Conservation (phyloP, 2,113 vertebrate genomes). For the Argyrosomus japonicus region DNA sequence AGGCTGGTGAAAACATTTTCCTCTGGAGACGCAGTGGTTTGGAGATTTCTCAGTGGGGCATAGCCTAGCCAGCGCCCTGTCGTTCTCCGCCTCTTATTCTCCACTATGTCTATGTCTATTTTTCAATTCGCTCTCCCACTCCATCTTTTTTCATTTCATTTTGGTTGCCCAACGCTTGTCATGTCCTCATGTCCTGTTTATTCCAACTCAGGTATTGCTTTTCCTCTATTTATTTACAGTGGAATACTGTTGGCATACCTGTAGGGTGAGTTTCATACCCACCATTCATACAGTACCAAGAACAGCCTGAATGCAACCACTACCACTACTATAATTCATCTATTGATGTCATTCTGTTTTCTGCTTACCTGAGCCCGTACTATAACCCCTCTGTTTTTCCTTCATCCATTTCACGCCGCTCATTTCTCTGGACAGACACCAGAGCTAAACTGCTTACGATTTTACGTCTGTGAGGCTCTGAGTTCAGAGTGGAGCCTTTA, state of each 20-base stretch:
- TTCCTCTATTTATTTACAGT: slow-evolving; percentile 7
- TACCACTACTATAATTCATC: background rate
- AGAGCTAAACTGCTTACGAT: slow-evolving; percentile 35
- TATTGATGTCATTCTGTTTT: background rate
- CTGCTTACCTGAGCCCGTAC: background rate
- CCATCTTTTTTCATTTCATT: slow-evolving; percentile 33
- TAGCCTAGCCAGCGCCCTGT: slow-evolving; percentile 46
- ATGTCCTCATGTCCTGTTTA: slow-evolving; percentile 14
- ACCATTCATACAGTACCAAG: slow-evolving; percentile 3
- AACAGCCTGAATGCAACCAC: background rate
- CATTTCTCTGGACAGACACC: slow-evolving; percentile 27
- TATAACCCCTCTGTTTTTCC: slow-evolving; percentile 27
- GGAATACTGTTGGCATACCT: slow-evolving; percentile 11
- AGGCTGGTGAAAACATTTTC: slow-evolving; percentile 79
- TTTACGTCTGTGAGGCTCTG: slow-evolving; percentile 48
- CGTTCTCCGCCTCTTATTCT: slow-evolving; percentile 47
- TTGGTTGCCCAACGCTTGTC: slow-evolving; percentile 21
- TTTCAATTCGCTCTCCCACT: slow-evolving; percentile 48
- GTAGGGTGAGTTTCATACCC: background rate
- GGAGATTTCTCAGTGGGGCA: slow-evolving; percentile 67
- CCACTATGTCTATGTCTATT: slow-evolving; percentile 43
- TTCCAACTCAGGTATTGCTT: slow-evolving; percentile 18
- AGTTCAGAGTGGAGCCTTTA: slow-evolving; percentile 42
- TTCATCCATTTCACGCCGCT: slow-evolving; percentile 21
- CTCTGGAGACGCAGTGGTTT: slow-evolving; percentile 78